Base-by-base conservation (phyloP, 2,113 vertebrate genomes). In the Triplophysa dalaica region DNA sequence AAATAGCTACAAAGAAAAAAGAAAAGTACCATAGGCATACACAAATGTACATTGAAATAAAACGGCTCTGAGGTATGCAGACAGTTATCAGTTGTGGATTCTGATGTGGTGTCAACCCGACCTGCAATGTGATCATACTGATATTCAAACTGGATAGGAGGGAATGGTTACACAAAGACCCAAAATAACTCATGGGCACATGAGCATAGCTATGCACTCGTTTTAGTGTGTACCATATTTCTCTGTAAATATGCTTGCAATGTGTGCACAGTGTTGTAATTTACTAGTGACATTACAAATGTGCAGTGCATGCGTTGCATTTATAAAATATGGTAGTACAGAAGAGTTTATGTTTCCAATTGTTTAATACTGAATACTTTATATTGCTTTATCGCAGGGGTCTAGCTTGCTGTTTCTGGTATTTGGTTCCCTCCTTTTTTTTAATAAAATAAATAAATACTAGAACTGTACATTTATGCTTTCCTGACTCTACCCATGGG, bases 141-240 rank as follows among this genome's bases (percentile, higher is more conserved):
- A 19, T 12, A 11, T 45, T 4, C 33, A 58, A 58, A 56, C 29
- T 74, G 54, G 4, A 52, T 62, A 60, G 61, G 33, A 70, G 60
- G 66, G 60, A 21, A 22, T 48, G 70, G 72, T 56, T 69, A 22
- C 21, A 58, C 26, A 29, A 8, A 16, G 13, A 45, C 33, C 24
- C 6, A 78, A 70, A 79, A 54, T 70, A 67, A 14, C 72, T 19
- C 16, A 65, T 73, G 75, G 22, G 68, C 70, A 79, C 26, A 43
- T 65, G 70, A 76, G 62, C 54, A 73, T 24, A 54, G 14, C 63
- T 48, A 54, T 56, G 64, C 70, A 60, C 11, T 60, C 33, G 41
- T 68, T 29, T 74, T 48, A 58, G 6, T 14, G 13, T 62, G 45
- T 62, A 13, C 52, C 45, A 22, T 66, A 70, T 75, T 70, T 75